phyloP scores from a whole-genome alignment of 2,113 vertebrate genomes.

The Vidua chalybeata region DNA sequence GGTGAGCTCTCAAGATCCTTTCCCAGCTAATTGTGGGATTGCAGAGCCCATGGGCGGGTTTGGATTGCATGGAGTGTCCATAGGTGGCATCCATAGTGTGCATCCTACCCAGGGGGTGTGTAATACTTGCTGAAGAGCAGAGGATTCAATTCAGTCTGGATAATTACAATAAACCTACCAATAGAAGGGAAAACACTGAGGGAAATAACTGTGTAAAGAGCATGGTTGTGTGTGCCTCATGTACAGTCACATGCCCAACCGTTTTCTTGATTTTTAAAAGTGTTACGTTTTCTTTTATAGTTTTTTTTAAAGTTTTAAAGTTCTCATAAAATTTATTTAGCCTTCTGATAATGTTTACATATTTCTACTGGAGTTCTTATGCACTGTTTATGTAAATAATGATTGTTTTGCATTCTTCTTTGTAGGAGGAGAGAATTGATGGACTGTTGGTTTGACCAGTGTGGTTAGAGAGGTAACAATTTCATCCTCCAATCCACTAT shows the following conservation, averaged over 20 bases:
- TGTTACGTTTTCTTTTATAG: too few species aligned
- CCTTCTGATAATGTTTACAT: too few species aligned
- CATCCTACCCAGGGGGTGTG: neutral
- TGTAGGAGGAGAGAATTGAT: too few species aligned
- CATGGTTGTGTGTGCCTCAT: accelerated
- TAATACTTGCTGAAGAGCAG: neutral
- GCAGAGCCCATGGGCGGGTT: neutral
- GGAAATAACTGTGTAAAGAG: neutral
- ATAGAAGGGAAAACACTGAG: neutral
- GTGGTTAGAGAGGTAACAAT: too few species aligned
- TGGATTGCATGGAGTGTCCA: neutral
- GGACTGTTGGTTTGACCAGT: too few species aligned
- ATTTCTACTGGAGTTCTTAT: too few species aligned
- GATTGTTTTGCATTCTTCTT: too few species aligned
- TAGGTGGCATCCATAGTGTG: accelerated
- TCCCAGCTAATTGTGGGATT: neutral
- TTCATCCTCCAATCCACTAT: too few species aligned
- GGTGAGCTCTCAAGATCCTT: neutral
- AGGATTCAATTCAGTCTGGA: neutral
- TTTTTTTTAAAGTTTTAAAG: too few species aligned
- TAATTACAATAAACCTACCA: neutral
- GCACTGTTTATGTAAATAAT: too few species aligned
- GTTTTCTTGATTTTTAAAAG: too few species aligned
- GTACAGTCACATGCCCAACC: neutral
- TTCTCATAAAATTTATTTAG: too few species aligned